phyloP scores from a whole-genome alignment of 2,113 vertebrate species.

The Eurypyga helias region DNA sequence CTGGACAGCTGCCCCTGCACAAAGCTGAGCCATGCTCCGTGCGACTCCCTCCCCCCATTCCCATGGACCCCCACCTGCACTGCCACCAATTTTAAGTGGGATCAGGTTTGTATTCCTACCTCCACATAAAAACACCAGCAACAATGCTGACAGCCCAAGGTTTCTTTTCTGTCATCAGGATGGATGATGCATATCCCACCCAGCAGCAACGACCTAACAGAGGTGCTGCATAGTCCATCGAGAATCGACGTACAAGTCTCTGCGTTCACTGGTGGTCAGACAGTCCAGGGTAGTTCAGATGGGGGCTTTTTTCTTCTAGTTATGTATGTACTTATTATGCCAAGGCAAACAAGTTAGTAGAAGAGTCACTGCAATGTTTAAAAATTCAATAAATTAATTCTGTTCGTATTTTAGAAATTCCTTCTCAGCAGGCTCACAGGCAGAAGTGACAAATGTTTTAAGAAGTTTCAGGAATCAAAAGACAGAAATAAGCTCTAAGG shows the following conservation, averaged over 20 bases:
- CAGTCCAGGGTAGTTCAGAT: neutral
- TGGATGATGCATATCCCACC: neutral
- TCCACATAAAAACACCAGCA: neutral
- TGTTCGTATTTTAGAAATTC: neutral
- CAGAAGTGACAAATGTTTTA: neutral
- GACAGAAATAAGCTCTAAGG: neutral
- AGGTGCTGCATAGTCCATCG: neutral
- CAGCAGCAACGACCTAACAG: neutral
- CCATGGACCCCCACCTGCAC: neutral
- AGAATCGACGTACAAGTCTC: neutral
- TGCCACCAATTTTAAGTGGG: neutral
- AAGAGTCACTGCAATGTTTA: neutral
- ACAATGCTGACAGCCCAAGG: neutral
- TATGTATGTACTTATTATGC: neutral
- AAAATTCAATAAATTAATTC: neutral
- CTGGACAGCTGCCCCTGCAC: accelerated
- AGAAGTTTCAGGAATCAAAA: neutral
- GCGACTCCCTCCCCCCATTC: neutral
- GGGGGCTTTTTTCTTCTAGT: neutral
- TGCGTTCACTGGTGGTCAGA: neutral
- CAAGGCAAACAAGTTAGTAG: neutral
- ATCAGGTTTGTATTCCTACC: neutral
- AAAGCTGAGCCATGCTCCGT: accelerated
- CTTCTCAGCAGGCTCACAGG: neutral
- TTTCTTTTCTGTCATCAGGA: neutral